A percentile compares a stretch with the other conserved stretches of the same genome.
Conservation (phyloP, 2,113 vertebrate genomes). For the Anhinga anhinga region DNA sequence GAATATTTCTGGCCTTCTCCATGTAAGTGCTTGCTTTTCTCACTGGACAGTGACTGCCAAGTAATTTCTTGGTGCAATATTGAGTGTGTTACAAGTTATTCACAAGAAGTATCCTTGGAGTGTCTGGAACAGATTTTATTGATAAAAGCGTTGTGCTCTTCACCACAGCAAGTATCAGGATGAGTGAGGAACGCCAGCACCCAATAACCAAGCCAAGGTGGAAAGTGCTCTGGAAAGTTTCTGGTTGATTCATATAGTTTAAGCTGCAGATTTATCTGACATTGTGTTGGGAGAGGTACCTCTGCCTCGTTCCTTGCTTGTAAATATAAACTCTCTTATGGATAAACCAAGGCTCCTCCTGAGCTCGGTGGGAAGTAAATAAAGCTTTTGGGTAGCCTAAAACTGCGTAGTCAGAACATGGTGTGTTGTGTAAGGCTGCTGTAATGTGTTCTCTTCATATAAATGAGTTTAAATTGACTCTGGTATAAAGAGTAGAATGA, state of each 20-base stretch:
- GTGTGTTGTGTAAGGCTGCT: neutral
- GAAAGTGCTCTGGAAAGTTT: neutral
- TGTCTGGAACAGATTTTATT: neutral
- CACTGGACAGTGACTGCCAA: neutral
- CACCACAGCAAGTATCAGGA: neutral
- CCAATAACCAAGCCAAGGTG: neutral
- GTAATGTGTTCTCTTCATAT: conserved; percentile 27
- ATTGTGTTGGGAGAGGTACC: neutral
- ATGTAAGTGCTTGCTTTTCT: neutral
- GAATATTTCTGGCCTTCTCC: neutral
- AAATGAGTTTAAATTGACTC: conserved; percentile 61
- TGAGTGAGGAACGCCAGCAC: neutral
- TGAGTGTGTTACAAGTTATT: neutral
- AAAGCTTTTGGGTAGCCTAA: neutral
- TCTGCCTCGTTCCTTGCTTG: neutral
- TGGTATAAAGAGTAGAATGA: conserved; percentile 50
- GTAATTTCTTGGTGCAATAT: neutral
- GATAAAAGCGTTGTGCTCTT: neutral
- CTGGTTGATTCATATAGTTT: neutral
- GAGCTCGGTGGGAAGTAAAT: neutral
- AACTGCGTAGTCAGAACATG: neutral
- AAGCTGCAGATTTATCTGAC: neutral
- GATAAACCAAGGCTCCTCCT: neutral
- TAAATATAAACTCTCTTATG: neutral
- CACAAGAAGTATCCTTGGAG: neutral